These are phyloP conservation scores for Brachionus plicatilis DNA, from an alignment of 1,140 invertebrate genomes.

Conservation along the genomic window DNA sequence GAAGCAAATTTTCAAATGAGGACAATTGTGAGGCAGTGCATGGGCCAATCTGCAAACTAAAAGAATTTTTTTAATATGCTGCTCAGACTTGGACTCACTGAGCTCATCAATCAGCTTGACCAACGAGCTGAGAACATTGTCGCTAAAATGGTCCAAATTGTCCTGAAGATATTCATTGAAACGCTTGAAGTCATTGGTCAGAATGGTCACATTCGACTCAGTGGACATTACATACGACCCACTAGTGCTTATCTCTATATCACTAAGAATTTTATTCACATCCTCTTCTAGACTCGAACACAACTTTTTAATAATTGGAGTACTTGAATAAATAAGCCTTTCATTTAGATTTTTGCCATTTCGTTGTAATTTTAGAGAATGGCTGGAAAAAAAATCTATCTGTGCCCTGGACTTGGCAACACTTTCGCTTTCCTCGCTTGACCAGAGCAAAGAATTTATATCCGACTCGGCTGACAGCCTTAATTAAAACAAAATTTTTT, in stretches of 20 bases:
- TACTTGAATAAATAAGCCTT: neutral
- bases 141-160: constrained; percentile 14
- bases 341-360: neutral
- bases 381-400: neutral
- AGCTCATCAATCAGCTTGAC: neutral
- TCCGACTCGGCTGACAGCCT: neutral
- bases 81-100: neutral
- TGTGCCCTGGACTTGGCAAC: neutral
- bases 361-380: neutral
- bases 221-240: neutral
- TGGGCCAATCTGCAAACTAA: constrained; percentile 13
- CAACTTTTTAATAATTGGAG: neutral
- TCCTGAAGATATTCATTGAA: constrained; percentile 15
- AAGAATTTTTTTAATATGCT: neutral
- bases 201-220: neutral
- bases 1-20: constrained; percentile 32
- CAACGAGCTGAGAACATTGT: neutral
- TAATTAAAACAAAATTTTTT: neutral
- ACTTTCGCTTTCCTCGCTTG: neutral
- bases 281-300: neutral
- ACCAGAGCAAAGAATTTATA: constrained; percentile 11
- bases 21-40: constrained; percentile 26
- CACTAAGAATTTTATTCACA: neutral
- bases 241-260: constrained; percentile 20
- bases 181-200: neutral